Conservation (phyloP, 2,888 invertebrate species). For the Cyclophora punctaria region DNA sequence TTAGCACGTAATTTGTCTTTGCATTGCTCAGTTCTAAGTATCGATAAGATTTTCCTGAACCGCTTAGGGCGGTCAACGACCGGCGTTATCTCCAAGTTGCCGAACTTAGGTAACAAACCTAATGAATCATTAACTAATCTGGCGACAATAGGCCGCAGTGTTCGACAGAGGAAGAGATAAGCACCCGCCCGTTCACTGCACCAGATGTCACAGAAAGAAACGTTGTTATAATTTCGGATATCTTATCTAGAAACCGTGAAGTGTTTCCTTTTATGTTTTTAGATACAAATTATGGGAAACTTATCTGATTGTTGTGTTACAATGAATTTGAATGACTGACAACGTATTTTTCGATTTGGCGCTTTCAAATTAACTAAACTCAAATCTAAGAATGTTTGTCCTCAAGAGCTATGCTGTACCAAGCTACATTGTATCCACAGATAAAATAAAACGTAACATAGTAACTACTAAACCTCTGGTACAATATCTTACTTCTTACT, state of each 20-base stretch:
- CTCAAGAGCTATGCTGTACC: no score
- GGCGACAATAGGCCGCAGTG: constrained; percentile 43
- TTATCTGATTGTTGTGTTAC: constrained; percentile 9
- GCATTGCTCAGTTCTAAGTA: constrained; percentile 3
- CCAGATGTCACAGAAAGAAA: constrained; percentile 35
- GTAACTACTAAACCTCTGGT: no score
- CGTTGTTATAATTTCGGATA: constrained; percentile 41
- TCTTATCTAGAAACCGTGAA: constrained; percentile 38
- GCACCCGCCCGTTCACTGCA: constrained; percentile 37
- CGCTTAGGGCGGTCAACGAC: constrained; percentile 16
- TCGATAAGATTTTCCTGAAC: constrained; percentile 15
- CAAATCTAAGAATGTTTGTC: no score
- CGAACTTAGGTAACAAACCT: constrained; percentile 29
- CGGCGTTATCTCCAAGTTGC: constrained; percentile 23
- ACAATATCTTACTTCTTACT: no score
- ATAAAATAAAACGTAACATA: no score
- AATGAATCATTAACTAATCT: constrained; percentile 64
- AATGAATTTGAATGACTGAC: no score
- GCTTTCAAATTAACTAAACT: no score
- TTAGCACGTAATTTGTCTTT: constrained; percentile 3
- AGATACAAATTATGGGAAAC: constrained; percentile 16
- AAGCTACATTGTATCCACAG: no score
- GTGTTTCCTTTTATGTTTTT: constrained; percentile 18
- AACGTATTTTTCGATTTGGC: no score
- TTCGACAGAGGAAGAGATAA: constrained; percentile 62